These are phyloP conservation scores for Vombatus ursinus DNA, from an alignment of 2,113 vertebrate species.

Conservation along the genomic window DNA sequence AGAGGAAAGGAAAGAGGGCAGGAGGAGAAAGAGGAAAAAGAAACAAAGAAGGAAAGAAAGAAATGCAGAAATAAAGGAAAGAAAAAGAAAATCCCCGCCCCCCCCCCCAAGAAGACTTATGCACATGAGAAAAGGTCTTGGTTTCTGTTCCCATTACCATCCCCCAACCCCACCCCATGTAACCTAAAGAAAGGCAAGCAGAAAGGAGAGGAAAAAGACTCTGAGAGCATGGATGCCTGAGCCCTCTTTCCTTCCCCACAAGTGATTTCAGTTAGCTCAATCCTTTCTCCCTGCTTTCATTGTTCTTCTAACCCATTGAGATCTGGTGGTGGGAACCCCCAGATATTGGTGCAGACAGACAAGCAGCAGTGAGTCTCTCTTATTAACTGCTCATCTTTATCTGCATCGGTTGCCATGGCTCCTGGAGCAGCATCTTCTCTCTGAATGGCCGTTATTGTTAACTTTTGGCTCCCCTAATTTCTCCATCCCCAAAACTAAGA, in stretches of 20 bases:
- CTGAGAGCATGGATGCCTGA: background rate
- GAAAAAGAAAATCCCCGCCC: background rate
- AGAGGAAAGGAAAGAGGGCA: no score
- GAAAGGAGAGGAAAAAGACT: background rate
- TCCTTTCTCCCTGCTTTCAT: background rate
- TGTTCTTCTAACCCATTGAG: slow-evolving; percentile 22
- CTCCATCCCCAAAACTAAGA: slow-evolving; percentile 41
- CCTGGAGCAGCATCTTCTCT: slow-evolving; percentile 43
- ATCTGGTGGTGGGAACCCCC: slow-evolving; percentile 57
- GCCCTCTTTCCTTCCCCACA: background rate
- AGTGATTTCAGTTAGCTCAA: slow-evolving; percentile 14
- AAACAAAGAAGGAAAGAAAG: slow-evolving; percentile 9
- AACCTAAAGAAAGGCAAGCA: background rate
- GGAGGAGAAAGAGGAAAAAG: background rate
- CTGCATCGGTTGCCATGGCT: slow-evolving; percentile 56
- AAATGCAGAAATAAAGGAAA: background rate
- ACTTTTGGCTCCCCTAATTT: slow-evolving; percentile 42
- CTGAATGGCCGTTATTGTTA: slow-evolving; percentile 61
- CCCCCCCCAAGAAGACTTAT: background rate
- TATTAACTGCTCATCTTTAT: slow-evolving; percentile 49
- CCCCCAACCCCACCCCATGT: background rate
- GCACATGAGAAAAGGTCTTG: background rate
- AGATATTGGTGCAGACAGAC: background rate
- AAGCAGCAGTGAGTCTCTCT: slow-evolving; percentile 29
- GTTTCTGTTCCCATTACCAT: slow-evolving; percentile 1